phyloP scores from a whole-genome alignment of 2,113 vertebrate species.

The Thermophis baileyi region DNA sequence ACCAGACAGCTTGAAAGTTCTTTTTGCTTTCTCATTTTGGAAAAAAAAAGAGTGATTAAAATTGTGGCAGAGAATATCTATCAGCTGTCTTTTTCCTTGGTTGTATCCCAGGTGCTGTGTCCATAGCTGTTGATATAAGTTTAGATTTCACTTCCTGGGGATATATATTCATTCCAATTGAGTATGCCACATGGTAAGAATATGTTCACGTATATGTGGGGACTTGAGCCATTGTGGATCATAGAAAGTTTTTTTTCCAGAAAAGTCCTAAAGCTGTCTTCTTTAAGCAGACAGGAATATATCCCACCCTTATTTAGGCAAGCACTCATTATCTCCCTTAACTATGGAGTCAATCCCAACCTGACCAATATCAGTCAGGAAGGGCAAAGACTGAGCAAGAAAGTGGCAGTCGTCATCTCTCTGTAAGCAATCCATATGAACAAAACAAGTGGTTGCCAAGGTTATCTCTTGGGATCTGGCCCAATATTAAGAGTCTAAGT shows the following conservation, averaged over 20 bases:
- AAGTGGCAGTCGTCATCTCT: not conserved
- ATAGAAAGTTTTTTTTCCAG: not conserved
- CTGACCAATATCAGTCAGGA: not conserved
- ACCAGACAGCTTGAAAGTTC: not conserved
- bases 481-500: not conserved
- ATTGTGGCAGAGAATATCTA: not conserved
- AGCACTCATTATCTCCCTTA: not conserved
- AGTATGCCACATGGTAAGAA: not conserved
- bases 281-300: not conserved
- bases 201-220: not conserved
- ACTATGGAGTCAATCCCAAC: not conserved
- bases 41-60: not conserved
- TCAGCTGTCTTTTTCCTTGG: not conserved
- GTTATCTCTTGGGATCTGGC: not conserved
- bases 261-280: not conserved
- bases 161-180: not conserved
- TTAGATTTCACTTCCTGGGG: not conserved
- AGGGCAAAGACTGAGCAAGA: not conserved
- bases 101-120: not conserved
- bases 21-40: not conserved
- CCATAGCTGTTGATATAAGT: not conserved
- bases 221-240: not conserved
- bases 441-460: not conserved
- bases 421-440: not conserved
- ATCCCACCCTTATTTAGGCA: not conserved